These are phyloP conservation scores for Arizona elegans DNA, from an alignment of 2,113 vertebrate species.

Conservation along the genomic window DNA sequence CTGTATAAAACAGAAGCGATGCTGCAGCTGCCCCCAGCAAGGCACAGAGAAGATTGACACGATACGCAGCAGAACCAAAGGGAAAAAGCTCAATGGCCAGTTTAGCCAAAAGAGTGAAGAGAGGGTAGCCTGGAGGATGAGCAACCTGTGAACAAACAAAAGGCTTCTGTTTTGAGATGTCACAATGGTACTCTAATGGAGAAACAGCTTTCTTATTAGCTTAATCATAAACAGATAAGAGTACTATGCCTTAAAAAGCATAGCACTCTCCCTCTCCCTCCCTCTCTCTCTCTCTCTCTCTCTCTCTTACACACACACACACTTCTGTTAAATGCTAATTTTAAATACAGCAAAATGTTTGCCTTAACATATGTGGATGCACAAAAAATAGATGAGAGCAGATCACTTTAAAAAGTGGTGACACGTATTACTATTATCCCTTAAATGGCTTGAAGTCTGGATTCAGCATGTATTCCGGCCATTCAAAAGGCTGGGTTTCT, in stretches of 20 bases:
- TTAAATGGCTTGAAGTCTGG: constrained; percentile 64
- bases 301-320: too few relatives aligned
- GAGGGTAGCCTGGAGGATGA: constrained; percentile 93
- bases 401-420: constrained; percentile 58
- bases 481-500: constrained; percentile 62
- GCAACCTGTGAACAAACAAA: constrained; percentile 78
- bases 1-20: constrained; percentile 83
- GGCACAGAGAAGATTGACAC: constrained; percentile 84
- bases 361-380: constrained; percentile 41
- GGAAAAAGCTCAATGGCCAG: constrained; percentile 74
- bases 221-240: not conserved
- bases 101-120: constrained; percentile 87
- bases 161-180: not conserved
- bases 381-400: constrained; percentile 35
- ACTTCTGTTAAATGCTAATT: constrained; percentile 13
- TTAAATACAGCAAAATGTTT: constrained; percentile 39
- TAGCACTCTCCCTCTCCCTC: not conserved
- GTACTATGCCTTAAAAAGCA: not conserved
- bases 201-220: constrained; percentile 21
- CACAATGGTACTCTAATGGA: constrained; percentile 9
- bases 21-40: constrained; percentile 84
- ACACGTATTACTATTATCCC: constrained; percentile 59
- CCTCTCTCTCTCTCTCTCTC: constrained; percentile 6
- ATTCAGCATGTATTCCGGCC: constrained; percentile 71
- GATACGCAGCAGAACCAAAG: constrained; percentile 79